These are phyloP conservation scores for Drosophila recens DNA, from an alignment of 2,888 invertebrate genomes.

Conservation along the genomic window DNA sequence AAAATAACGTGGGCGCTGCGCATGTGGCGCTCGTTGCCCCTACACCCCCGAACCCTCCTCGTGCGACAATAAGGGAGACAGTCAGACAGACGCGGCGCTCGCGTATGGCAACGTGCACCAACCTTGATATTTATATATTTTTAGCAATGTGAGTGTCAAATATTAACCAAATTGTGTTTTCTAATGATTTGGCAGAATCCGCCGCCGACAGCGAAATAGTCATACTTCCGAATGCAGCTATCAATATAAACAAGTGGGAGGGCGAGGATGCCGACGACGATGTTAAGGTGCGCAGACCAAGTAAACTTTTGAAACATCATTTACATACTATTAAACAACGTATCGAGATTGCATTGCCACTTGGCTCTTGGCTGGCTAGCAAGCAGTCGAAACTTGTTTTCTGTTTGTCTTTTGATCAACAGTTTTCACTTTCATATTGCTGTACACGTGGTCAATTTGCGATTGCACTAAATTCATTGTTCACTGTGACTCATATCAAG, in stretches of 20 bases:
- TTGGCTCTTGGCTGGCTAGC: constrained; percentile 16
- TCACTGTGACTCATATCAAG: constrained; percentile 20
- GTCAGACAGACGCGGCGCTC: constrained; percentile 16
- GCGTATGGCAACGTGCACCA: constrained; percentile 43
- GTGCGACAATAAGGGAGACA: constrained; percentile 28
- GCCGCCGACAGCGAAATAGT: constrained; percentile 87
- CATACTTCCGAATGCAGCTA: constrained; percentile 89
- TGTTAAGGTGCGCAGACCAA: constrained; percentile 89
- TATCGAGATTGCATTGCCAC: constrained; percentile 10
- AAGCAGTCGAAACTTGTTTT: constrained; percentile 53
- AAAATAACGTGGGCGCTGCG: constrained; percentile 64
- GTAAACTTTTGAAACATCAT: constrained; percentile 1
- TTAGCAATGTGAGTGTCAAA: constrained; percentile 32
- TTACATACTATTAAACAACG: constrained; percentile 20
- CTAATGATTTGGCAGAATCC: constrained; percentile 75
- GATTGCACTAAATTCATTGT: constrained; percentile 20
- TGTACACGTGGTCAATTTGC: constrained; percentile 79
- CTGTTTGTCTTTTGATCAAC: constrained; percentile 30
- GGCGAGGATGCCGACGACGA: constrained; percentile 95
- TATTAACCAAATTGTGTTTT: constrained; percentile 36
- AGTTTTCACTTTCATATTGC: constrained; percentile 63
- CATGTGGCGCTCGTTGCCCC: constrained; percentile 50
- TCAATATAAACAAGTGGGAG: constrained; percentile 91
- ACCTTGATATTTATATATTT: constrained; percentile 53
- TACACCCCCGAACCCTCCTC: not conserved